Conservation (phyloP, 2,797 vertebrate genomes). For the Ispidina lecontei region DNA sequence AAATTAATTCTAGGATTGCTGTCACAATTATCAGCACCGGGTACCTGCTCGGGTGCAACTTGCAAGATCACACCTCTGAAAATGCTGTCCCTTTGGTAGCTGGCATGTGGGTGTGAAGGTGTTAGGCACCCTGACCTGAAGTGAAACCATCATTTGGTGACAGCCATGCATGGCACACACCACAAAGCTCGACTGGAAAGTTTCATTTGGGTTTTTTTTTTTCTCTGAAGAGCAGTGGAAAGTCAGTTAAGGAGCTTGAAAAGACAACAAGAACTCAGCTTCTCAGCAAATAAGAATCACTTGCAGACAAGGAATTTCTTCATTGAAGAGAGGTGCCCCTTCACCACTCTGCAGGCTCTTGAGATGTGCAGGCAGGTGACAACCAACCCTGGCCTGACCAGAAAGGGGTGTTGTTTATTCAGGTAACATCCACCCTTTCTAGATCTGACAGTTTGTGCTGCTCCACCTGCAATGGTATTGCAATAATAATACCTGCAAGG, state of each 20-base stretch:
- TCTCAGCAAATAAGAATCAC: constrained; percentile 29
- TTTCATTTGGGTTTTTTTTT: not conserved
- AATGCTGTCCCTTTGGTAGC: constrained; percentile 16
- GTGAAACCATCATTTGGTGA: constrained; percentile 15
- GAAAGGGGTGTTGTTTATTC: accelerated
- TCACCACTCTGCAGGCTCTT: not conserved
- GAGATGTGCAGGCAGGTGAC: not conserved
- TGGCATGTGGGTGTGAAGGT: constrained; percentile 59
- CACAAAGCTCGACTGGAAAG: constrained; percentile 35
- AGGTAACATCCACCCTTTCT: not conserved
- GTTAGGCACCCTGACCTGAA: constrained; percentile 50
- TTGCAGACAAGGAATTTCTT: not conserved
- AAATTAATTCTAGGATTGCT: not conserved
- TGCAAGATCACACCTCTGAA: constrained; percentile 45
- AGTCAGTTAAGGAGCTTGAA: constrained; percentile 2
- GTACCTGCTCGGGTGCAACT: not conserved
- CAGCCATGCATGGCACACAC: not conserved
- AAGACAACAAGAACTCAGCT: not conserved
- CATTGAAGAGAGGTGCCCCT: not conserved
- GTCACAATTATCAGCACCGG: not conserved
- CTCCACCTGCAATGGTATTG: not conserved
- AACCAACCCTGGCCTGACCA: accelerated
- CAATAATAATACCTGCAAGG: not conserved
- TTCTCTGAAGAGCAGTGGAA: constrained; percentile 30
- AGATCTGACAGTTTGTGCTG: not conserved